phyloP scores from a whole-genome alignment of 2,888 invertebrate genomes.

The Drosophila meridionalis region DNA sequence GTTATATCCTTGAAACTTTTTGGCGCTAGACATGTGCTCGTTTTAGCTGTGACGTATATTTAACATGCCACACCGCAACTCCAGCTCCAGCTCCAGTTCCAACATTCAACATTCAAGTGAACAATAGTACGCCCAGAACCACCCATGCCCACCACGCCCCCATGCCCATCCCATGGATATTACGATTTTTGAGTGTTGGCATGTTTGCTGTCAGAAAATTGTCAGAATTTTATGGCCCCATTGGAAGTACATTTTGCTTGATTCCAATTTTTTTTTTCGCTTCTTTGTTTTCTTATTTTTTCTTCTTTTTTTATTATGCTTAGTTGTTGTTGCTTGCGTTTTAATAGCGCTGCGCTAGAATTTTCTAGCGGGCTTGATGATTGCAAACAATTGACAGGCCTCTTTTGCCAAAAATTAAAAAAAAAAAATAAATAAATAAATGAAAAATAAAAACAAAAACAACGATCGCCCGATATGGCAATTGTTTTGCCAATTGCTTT shows the following conservation, averaged over 20 bases:
- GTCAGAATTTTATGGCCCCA: constrained; percentile 77
- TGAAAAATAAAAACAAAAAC: constrained; percentile 4
- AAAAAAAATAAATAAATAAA: constrained; percentile 37
- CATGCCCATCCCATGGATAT: constrained; percentile 52
- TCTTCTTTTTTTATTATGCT: constrained; percentile 2
- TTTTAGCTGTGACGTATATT: constrained; percentile 75
- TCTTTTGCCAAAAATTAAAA: constrained; percentile 30
- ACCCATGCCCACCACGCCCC: background rate
- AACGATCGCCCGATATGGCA: constrained; percentile 62
- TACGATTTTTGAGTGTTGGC: constrained; percentile 79
- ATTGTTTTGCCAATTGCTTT: constrained; percentile 6
- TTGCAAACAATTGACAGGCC: constrained; percentile 76
- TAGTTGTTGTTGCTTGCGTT: constrained; percentile 23
- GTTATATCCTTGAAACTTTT: constrained; percentile 78
- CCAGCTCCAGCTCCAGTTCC: constrained; percentile 36
- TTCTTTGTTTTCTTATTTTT: background rate
- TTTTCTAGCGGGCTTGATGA: constrained; percentile 77
- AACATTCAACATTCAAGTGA: constrained; percentile 11
- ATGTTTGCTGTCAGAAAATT: constrained; percentile 81
- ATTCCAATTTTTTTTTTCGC: constrained; percentile 4
- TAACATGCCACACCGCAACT: constrained; percentile 81
- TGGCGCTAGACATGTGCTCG: constrained; percentile 73
- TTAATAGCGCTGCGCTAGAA: constrained; percentile 53
- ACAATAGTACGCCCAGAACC: background rate
- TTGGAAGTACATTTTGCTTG: constrained; percentile 44